These are phyloP conservation scores for Chrysomallon squamiferum DNA, from an alignment of 1,140 invertebrate species.

Conservation along the genomic window DNA sequence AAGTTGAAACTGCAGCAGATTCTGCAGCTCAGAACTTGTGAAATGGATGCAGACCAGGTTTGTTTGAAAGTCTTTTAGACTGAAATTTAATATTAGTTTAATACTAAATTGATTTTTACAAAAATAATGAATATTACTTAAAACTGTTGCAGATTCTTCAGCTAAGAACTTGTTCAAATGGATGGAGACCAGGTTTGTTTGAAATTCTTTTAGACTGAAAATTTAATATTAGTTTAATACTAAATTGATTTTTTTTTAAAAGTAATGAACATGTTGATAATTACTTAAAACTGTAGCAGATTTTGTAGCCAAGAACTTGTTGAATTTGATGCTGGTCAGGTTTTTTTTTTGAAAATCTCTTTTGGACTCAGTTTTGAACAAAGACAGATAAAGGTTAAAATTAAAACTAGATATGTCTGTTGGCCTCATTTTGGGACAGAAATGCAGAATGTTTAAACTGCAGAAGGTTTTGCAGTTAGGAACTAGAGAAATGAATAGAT, in stretches of 20 bases:
- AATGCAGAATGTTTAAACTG: constrained; percentile 74
- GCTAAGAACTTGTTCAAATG: constrained; percentile 75
- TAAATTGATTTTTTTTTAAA: too few relatives aligned
- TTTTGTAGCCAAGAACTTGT: not conserved
- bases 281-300: not conserved
- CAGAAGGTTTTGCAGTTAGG: constrained; percentile 78
- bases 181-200: constrained; percentile 72
- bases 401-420: too few relatives aligned
- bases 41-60: constrained; percentile 76
- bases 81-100: not conserved
- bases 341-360: too few relatives aligned
- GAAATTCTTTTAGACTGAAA: too few relatives aligned
- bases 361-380: too few relatives aligned
- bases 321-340: constrained; percentile 62
- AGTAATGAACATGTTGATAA: constrained; percentile 65
- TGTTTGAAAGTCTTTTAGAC: not conserved
- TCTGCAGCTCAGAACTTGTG: constrained; percentile 76
- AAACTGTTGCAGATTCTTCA: constrained; percentile 78
- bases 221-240: too few relatives aligned
- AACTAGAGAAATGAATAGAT: constrained; percentile 76
- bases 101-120: not conserved
- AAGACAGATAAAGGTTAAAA: too few relatives aligned
- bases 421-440: too few relatives aligned
- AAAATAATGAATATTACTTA: too few relatives aligned
- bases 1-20: constrained; percentile 78